These are phyloP conservation scores for Calidris pugnax DNA, from an alignment of 2,113 vertebrate genomes.

Conservation along the genomic window DNA sequence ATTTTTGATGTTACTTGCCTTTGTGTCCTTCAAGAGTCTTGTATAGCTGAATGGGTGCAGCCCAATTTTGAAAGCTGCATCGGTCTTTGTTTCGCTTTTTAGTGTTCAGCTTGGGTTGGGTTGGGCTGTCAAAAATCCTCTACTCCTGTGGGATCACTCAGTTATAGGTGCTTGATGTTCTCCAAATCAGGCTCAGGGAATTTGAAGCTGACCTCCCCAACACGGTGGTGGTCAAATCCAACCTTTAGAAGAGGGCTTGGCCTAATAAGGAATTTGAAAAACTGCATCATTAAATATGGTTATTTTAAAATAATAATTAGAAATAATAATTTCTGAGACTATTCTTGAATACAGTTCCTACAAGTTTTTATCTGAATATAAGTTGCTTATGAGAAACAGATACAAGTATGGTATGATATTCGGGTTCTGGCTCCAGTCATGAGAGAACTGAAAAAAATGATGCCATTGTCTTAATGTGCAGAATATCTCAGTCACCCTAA, in stretches of 20 bases:
- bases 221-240: accelerated
- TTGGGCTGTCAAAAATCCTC: background rate
- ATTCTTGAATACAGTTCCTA: background rate
- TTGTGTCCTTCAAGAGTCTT: background rate
- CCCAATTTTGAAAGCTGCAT: background rate
- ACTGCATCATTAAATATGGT: background rate
- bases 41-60: no score
- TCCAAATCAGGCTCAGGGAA: accelerated
- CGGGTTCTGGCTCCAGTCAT: background rate
- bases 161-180: accelerated
- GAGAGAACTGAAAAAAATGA: background rate
- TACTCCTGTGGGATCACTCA: accelerated
- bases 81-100: background rate
- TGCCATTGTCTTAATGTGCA: no score
- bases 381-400: background rate
- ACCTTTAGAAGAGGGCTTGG: background rate
- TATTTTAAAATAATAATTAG: background rate
- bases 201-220: accelerated
- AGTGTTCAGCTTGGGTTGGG: accelerated
- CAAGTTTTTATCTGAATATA: background rate
- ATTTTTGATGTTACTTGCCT: background rate
- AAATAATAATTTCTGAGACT: background rate
- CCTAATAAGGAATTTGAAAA: background rate
- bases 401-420: no score
- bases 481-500: background rate